Evolutionary conservation across 2,888 invertebrate species (phyloP).

Genomic region (Andrena bucephala): DNA sequence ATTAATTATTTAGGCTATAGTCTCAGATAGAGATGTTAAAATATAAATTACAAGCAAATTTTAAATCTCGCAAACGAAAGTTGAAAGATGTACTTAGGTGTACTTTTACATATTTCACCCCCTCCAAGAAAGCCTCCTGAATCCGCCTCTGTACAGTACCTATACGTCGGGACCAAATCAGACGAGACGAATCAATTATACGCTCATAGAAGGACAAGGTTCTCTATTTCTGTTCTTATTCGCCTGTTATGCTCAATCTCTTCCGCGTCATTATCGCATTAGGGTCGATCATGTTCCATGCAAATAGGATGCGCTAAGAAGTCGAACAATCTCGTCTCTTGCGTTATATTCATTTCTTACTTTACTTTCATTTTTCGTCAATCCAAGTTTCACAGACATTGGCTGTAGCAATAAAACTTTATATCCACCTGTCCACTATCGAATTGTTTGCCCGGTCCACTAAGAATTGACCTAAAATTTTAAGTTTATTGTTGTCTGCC

Average conservation of each 20-base stretch:
- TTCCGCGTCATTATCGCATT: conserved; percentile 22
- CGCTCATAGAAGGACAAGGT: conserved; percentile 25
- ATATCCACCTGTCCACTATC: too few species aligned
- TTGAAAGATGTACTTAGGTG: too few species aligned
- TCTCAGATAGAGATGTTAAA: too few species aligned
- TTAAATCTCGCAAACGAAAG: too few species aligned
- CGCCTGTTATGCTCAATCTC: background rate
- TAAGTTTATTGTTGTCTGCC: background rate
- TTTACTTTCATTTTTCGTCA: background rate
- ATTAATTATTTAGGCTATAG: too few species aligned
- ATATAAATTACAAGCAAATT: too few species aligned
- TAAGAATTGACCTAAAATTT: too few species aligned
- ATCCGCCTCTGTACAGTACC: too few species aligned
- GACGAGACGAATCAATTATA: conserved; percentile 6
- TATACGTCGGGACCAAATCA: background rate
- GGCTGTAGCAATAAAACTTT: too few species aligned
- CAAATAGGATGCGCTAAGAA: background rate
- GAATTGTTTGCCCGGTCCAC: too few species aligned
- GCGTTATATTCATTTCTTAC: background rate
- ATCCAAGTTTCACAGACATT: background rate
- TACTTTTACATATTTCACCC: too few species aligned
- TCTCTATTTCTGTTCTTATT: conserved; percentile 28
- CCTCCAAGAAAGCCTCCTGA: background rate
- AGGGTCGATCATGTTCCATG: background rate
- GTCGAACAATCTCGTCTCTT: background rate